Conservation (phyloP, 2,888 invertebrate species). For the Nymphalis urticae region DNA sequence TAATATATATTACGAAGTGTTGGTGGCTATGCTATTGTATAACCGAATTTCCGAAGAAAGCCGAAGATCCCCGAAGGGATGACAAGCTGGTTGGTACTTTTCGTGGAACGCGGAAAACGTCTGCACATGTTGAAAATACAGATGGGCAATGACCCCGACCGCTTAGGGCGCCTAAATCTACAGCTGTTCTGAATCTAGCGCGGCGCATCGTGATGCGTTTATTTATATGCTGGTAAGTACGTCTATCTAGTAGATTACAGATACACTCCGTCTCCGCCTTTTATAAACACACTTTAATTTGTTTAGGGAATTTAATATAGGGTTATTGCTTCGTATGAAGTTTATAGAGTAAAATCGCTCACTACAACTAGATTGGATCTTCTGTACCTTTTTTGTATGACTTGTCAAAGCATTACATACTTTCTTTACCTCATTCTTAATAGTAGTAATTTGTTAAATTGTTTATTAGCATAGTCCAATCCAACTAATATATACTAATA, state of each 20-base stretch:
- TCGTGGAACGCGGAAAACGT: slow-evolving; percentile 80
- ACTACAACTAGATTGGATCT: neutral
- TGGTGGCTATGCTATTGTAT: slow-evolving; percentile 37
- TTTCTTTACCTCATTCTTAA: too few species aligned
- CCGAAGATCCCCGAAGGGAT: slow-evolving; percentile 71
- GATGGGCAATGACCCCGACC: slow-evolving; percentile 78
- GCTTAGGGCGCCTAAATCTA: slow-evolving; percentile 64
- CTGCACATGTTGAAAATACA: slow-evolving; percentile 81
- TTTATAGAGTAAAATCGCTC: neutral
- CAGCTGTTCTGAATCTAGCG: slow-evolving; percentile 77
- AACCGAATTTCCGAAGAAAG: slow-evolving; percentile 44
- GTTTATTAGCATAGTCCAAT: neutral
- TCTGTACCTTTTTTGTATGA: neutral
- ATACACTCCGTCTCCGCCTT: slow-evolving; percentile 24
- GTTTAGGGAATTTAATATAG: slow-evolving; percentile 6
- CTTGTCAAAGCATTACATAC: too few species aligned
- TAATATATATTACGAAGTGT: slow-evolving; percentile 5
- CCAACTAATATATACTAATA: too few species aligned
- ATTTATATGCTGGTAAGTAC: slow-evolving; percentile 50
- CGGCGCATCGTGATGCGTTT: slow-evolving; percentile 66
- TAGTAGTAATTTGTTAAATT: neutral
- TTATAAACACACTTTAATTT: slow-evolving; percentile 24
- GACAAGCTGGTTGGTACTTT: slow-evolving; percentile 72
- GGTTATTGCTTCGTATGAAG: neutral
- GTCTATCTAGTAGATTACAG: slow-evolving; percentile 49